Evolutionary conservation across 2,888 invertebrate species (phyloP), one percentile per base, ranked within the genome.

Genomic region (Acrocyrtus sp.): DNA sequence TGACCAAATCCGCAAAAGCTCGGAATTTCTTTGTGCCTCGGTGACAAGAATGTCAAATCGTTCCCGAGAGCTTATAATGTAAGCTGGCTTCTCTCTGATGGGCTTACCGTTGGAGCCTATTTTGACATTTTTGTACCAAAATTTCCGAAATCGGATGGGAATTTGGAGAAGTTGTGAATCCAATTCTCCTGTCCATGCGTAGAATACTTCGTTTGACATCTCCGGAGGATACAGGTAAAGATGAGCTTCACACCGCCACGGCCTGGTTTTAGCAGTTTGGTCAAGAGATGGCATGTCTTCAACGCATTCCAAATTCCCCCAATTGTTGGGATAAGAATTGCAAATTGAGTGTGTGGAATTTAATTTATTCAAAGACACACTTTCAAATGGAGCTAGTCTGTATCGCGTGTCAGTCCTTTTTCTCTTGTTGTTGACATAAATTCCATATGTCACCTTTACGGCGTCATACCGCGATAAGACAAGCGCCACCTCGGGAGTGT

Each of bases 241-340:
- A 24, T 51, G 51, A 4, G 22, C 22, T 24, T 51, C 51, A 51
- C 51, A 51, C 10, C 12, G 6, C 51, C 51, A 51, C 6, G 47
- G 47, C 26, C n/a, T 19, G 6, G 21, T 24, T 22, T 51, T 51
- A 3, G 8, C 15, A 6, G 51, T 22, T 51, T 22, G 24, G 24
- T 51, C 51, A 8, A 51, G 51, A 6, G 6, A 6, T n/a, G 21
- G 22, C 5, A 22, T 8, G 51, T 51, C 51, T 3, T n/a, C 51
- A 10, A 51, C 22, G n/a, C 51, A 51, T 24, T 51, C 51, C 21
- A 19, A 24, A 17, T 5, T 21, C 19, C 21, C 22, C 8, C 8
- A 8, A 6, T 51, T 6, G 51, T 51, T 51, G 5, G 5, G 34
- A 12, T 34, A 34, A 8, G 34, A 34, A 8, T 5, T 34, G 34